Evolutionary conservation across 2,888 invertebrate genomes (phyloP).

Genomic region (Notodonta ziczac): DNA sequence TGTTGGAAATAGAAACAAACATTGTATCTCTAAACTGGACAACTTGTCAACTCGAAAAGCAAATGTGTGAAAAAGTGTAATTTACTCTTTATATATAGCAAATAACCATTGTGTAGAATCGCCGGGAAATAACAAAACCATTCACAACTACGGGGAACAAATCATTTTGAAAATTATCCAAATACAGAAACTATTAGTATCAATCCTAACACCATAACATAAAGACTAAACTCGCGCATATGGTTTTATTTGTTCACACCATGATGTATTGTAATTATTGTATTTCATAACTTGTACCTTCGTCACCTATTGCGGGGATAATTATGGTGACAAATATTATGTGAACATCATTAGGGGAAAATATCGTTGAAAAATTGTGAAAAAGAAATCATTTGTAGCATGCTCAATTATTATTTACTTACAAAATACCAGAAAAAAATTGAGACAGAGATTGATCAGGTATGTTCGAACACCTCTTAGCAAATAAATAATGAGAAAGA

Average conservation of each 20-base stretch:
- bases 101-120: slow-evolving; percentile 29
- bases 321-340: slow-evolving; percentile 2
- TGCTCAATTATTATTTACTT: no score
- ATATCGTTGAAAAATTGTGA: background rate
- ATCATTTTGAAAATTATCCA: slow-evolving; percentile 14
- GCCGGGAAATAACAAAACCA: slow-evolving; percentile 24
- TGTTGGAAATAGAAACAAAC: slow-evolving; percentile 14
- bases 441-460: no score
- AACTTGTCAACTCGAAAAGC: slow-evolving; percentile 17
- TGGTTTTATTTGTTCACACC: background rate
- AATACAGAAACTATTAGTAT: slow-evolving; percentile 5
- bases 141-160: slow-evolving; percentile 17
- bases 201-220: background rate
- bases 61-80: slow-evolving; percentile 59
- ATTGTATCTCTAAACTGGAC: slow-evolving; percentile 20
- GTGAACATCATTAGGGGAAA: background rate
- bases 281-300: slow-evolving; percentile 28
- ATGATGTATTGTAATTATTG: slow-evolving; percentile 18
- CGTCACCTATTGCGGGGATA: background rate
- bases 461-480: no score
- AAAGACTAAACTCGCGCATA: slow-evolving; percentile 15
- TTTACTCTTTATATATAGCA: slow-evolving; percentile 46
- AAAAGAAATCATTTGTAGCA: no score
- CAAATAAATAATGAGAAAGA: no score
- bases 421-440: no score